Percentiles rank a stretch among this genome's conserved stretches.
These are phyloP conservation scores for Phrynocephalus versicolor DNA, from an alignment of 2,113 vertebrate species.

Conservation along the genomic window DNA sequence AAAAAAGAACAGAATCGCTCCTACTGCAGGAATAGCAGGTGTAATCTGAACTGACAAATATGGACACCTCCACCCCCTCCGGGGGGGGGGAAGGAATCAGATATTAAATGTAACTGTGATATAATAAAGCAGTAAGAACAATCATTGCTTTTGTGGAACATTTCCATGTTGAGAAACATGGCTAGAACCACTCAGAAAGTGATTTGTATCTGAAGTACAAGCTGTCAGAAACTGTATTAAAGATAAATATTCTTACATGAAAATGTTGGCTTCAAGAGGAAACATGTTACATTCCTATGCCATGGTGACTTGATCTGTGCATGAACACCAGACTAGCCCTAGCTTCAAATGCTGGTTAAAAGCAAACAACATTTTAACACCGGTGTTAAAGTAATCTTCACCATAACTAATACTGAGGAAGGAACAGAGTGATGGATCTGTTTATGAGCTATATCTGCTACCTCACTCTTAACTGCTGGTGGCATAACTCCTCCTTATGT, in stretches of 20 bases:
- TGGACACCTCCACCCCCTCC: too few relatives aligned
- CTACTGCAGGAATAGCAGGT: constrained; percentile 89
- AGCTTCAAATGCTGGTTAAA: not conserved
- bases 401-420: too few relatives aligned
- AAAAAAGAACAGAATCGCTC: constrained; percentile 90
- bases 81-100: constrained; percentile 47
- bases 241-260: not conserved
- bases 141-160: not conserved
- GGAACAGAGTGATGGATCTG: too few relatives aligned
- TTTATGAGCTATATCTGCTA: too few relatives aligned
- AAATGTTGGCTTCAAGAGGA: not conserved
- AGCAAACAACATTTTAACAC: not conserved
- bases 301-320: not conserved
- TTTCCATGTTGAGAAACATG: too few relatives aligned
- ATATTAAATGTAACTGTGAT: constrained; percentile 1
- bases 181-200: too few relatives aligned
- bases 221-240: too few relatives aligned
- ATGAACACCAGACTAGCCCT: not conserved
- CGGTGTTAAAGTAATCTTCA: too few relatives aligned
- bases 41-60: constrained; percentile 87
- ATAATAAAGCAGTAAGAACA: not conserved
- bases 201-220: too few relatives aligned
- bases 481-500: too few relatives aligned
- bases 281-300: not conserved
- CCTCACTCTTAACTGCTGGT: too few relatives aligned